Evolutionary conservation across 2,797 vertebrate genomes (phyloP).

Genomic region (Pseudopleuronectes americanus): DNA sequence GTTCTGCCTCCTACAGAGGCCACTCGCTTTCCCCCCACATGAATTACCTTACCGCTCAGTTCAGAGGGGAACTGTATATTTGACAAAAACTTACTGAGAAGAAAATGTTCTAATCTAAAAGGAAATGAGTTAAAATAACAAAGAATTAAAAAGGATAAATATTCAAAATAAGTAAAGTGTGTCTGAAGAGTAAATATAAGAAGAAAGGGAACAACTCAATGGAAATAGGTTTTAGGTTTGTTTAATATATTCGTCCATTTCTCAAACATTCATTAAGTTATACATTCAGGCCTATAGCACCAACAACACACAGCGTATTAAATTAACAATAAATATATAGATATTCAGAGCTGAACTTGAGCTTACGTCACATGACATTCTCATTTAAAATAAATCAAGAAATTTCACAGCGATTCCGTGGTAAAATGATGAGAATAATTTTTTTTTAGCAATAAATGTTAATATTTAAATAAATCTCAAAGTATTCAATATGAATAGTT

Average conservation of each 20-base stretch:
- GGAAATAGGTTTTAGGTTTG: no score
- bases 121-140: neutral
- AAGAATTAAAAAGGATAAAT: neutral
- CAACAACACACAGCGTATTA: conserved; percentile 28
- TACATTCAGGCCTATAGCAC: conserved; percentile 11
- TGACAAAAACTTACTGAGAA: no score
- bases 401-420: conserved; percentile 36
- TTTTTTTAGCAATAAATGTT: neutral
- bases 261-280: conserved; percentile 46
- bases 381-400: conserved; percentile 31
- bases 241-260: neutral
- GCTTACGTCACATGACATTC: conserved; percentile 32
- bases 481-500: conserved; percentile 5
- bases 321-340: conserved; percentile 69
- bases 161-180: no score
- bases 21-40: conserved; percentile 17
- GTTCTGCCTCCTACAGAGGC: conserved; percentile 42
- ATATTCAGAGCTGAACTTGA: conserved; percentile 29
- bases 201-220: no score
- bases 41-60: conserved; percentile 10
- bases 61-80: neutral
- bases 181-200: no score
- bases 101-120: no score
- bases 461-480: neutral
- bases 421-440: conserved; percentile 1